phyloP scores from a whole-genome alignment of 1,140 invertebrate genomes.

The Musca domestica region DNA sequence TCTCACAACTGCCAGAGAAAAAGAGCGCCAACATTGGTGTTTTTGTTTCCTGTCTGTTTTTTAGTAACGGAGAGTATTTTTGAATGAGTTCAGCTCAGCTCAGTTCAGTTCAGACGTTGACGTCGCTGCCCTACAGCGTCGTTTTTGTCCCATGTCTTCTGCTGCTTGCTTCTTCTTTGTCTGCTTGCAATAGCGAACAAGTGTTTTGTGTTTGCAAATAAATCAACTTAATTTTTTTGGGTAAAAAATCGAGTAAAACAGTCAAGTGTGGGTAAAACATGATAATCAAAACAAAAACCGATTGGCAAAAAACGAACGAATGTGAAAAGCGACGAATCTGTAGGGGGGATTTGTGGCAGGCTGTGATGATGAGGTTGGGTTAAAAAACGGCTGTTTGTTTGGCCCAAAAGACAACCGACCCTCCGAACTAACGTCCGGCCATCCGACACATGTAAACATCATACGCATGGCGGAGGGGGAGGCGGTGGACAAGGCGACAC shows the following conservation, averaged over 20 bases:
- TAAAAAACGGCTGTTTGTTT: too few species aligned
- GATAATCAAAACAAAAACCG: slow-evolving; percentile 15
- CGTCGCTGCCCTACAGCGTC: background rate
- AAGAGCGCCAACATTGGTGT: background rate
- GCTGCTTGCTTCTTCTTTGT: background rate
- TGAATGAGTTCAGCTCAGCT: too few species aligned
- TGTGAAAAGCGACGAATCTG: too few species aligned
- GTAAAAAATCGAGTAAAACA: background rate
- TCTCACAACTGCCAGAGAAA: too few species aligned
- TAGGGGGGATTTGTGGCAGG: too few species aligned
- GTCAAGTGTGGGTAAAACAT: background rate
- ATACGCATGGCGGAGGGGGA: too few species aligned
- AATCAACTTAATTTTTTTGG: slow-evolving; percentile 13
- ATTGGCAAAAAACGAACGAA: background rate
- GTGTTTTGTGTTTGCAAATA: slow-evolving; percentile 22
- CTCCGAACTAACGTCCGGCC: too few species aligned
- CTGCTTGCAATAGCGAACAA: slow-evolving; percentile 8
- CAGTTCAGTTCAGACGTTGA: background rate
- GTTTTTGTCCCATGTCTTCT: too few species aligned
- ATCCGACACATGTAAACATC: too few species aligned
- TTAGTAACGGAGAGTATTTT: background rate
- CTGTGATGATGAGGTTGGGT: too few species aligned
- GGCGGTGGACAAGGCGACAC: too few species aligned
- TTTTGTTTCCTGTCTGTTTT: background rate
- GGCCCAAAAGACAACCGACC: too few species aligned